Base-by-base conservation (phyloP, 2,113 vertebrate genomes). In the Struthidea cinerea region DNA sequence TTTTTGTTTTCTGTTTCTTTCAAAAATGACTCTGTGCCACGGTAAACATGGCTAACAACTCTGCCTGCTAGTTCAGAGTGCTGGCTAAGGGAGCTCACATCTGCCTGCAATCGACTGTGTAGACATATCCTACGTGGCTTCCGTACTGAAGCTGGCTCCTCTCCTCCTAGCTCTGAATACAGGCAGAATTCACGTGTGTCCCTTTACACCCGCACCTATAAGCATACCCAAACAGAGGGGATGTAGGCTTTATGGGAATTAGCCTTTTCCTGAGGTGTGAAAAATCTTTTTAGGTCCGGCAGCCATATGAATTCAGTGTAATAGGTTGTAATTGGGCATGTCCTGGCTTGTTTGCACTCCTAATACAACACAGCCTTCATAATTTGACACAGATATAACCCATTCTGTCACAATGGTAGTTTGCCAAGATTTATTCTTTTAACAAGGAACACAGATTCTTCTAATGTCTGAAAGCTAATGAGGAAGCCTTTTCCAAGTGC, bases 341-440 rank as follows among this genome's bases (percentile, higher is more conserved):
- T 95, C 90, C 75, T 86, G 71, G 39, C 79, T 95, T 96, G 94
- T 96, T 95, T 94, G 90, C 88, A 87, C 85, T 89, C 64, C 49
- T 94, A 90, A 93, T 81, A 49, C 85, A 96, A 92, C 64, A 90
- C 52, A 92, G 88, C 16, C 52, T 95, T 93, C 64, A 63, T 93
- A 97, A 97, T 95, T 96, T 96, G 93, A 94, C 88, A 78, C 96
- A 97, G 95, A 92, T 94, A 93, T 27, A 93, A 77, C 90, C 79
- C 83, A 52, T 86, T 96, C 80, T 92, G 76, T 93, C 92, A 96
- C 27, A 93, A 61, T 83, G 69, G 63, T 94, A 60, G 84, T 88
- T 97, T 95, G 95, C 87, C 95, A 97, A 95, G 92, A 80, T 67
- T 94, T 95, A 81, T 94, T 71, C 39, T 42, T 94, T 93, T 96